phyloP scores from a whole-genome alignment of 1,140 invertebrate species.

The Drosophila suzukii region DNA sequence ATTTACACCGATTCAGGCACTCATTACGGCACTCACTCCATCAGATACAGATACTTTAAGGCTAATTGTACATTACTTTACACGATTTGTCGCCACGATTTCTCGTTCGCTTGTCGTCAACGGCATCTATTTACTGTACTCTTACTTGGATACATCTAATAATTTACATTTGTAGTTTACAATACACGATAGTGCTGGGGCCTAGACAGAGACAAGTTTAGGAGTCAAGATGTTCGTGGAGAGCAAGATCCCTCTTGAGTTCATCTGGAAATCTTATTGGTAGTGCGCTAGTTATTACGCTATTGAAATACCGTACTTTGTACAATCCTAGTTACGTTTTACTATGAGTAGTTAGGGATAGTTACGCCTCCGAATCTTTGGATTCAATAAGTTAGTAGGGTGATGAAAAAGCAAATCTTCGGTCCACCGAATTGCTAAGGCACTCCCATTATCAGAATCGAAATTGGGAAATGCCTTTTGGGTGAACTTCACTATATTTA shows the following conservation, averaged over 20 bases:
- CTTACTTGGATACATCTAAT: conserved; percentile 53
- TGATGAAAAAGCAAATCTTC: conserved; percentile 39
- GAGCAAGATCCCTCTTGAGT: conserved; percentile 10
- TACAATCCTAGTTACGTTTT: conserved; percentile 41
- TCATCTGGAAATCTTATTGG: conserved; percentile 17
- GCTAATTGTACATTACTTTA: conserved; percentile 73
- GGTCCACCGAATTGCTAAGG: conserved; percentile 47
- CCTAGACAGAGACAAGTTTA: conserved; percentile 47
- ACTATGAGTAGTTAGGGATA: conserved; percentile 13
- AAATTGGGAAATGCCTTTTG: neutral
- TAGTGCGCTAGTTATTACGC: conserved; percentile 38
- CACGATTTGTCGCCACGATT: conserved; percentile 50
- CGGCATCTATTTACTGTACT: conserved; percentile 52
- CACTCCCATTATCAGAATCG: neutral
- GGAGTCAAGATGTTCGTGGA: neutral
- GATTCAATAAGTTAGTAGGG: conserved; percentile 22
- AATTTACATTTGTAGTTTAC: conserved; percentile 71
- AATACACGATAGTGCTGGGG: conserved; percentile 61
- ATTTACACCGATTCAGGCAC: conserved; percentile 33
- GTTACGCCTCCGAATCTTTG: conserved; percentile 20
- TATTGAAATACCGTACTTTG: conserved; percentile 45
- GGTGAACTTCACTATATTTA: conserved; percentile 8
- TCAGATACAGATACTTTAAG: conserved; percentile 45
- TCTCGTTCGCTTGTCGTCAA: conserved; percentile 18
- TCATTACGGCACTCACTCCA: neutral